Percentiles rank a stretch among this genome's conserved stretches.
Conservation (phyloP, 2,888 invertebrate genomes). For the Spodoptera picta region DNA sequence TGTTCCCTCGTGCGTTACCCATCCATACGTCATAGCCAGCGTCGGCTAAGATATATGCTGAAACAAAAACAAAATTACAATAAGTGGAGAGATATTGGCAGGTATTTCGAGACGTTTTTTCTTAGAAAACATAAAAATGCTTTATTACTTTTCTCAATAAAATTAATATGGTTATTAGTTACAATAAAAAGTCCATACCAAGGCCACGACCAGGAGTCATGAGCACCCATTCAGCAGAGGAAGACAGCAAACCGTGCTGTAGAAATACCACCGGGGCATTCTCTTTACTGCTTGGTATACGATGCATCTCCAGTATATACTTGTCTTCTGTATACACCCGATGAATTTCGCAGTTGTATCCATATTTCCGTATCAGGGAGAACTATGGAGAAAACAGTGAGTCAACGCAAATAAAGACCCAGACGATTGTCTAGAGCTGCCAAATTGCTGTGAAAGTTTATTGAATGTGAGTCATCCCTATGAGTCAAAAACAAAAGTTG, state of each 20-base stretch:
- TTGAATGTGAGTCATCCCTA: constrained; percentile 12
- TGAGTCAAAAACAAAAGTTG: no score
- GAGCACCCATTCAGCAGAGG: constrained; percentile 94
- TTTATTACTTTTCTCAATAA: neutral
- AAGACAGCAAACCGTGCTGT: constrained; percentile 94
- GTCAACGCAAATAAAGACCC: constrained; percentile 18
- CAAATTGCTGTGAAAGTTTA: constrained; percentile 19
- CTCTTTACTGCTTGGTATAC: constrained; percentile 90
- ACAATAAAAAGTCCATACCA: constrained; percentile 64
- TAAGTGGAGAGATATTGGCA: neutral
- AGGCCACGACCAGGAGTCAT: constrained; percentile 90
- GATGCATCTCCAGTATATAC: constrained; percentile 93
- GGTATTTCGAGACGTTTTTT: neutral
- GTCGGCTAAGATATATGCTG: constrained; percentile 92
- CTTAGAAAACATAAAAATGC: no score
- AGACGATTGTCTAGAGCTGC: constrained; percentile 9
- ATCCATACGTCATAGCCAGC: constrained; percentile 94
- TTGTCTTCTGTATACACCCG: constrained; percentile 93
- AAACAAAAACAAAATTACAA: constrained; percentile 30
- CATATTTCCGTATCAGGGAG: constrained; percentile 85
- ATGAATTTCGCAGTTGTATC: constrained; percentile 93
- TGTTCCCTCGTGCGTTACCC: constrained; percentile 95
- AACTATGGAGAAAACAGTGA: constrained; percentile 64
- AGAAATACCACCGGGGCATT: constrained; percentile 89
- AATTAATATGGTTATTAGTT: neutral